Evolutionary conservation across 2,888 invertebrate genomes (phyloP), one percentile per base, ranked within the genome.

Genomic region (Laothoe populi): DNA sequence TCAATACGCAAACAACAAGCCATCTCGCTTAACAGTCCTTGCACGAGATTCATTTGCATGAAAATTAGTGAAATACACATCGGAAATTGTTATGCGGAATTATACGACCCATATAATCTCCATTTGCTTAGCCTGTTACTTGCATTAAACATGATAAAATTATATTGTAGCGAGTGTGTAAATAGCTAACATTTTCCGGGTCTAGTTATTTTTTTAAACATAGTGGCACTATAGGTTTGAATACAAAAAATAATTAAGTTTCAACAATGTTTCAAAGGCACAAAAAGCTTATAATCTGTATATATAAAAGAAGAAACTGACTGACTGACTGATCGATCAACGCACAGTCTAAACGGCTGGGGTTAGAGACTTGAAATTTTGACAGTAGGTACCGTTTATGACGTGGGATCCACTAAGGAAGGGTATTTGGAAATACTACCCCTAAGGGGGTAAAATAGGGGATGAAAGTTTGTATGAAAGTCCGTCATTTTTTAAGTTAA

Each of bases 1-100:
- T 78, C 83, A 83, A 82, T 85, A 83, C 81, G 82, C 85, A 86
- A 86, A 84, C 83, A 81, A 31, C 49, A 38, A 38, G 21, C 49
- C 53, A 57, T 59, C 49, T 48, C 40, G 57, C 23, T 35, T 38
- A 63, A 60, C 57, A 57, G 40, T 58, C 35, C 59, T 57, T 31
- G 42, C 48, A n/a, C 53, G 53, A 58, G 49, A 53, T 61, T 61
- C 60, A 63, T 65, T 63, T 63, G 63, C 60, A 63, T 63, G 61
- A 49, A 61, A 60, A 65, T 65, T 63, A 57, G 57, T 26, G 49
- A 35, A 59, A 53, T 24, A 48, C 38, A 53, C 45, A 60, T 40
- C 59, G 19, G 53, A 53, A n/a, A 53, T 53, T 35, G 31, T 53
- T 53, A 19, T 42, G 48, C 21, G 53, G 45, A 46, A 45, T 65